Evolutionary conservation across 2,888 invertebrate genomes (phyloP).

Genomic region (Parnassius mnemosyne): DNA sequence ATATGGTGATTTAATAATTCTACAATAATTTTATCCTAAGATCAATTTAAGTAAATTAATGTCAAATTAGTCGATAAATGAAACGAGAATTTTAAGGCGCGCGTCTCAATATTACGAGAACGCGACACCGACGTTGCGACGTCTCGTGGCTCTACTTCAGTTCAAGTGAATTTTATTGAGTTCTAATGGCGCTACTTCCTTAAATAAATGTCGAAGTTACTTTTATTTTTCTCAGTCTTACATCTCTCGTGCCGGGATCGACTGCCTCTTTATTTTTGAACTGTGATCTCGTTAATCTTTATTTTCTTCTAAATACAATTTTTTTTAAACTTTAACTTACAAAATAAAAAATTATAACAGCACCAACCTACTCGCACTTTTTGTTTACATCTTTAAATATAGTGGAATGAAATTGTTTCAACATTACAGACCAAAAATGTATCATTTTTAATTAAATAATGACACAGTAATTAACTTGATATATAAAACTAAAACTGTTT

Average conservation of each 20-base stretch:
- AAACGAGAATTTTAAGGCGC: slow-evolving; percentile 37
- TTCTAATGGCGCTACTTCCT: slow-evolving; percentile 40
- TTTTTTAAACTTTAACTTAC: neutral
- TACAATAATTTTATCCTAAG: too few relatives aligned
- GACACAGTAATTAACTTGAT: too few relatives aligned
- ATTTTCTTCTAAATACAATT: neutral
- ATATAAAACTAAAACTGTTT: too few relatives aligned
- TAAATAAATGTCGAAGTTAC: slow-evolving; percentile 36
- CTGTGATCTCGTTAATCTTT: too few relatives aligned
- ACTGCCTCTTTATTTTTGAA: too few relatives aligned
- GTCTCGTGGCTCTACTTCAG: slow-evolving; percentile 31
- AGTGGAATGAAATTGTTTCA: too few relatives aligned
- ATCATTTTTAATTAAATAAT: too few relatives aligned
- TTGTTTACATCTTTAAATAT: too few relatives aligned
- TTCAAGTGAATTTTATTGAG: slow-evolving; percentile 56
- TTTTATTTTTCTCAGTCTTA: slow-evolving; percentile 25
- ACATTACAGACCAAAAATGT: too few relatives aligned
- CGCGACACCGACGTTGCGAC: slow-evolving; percentile 38
- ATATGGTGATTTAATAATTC: too few relatives aligned
- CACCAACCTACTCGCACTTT: too few relatives aligned
- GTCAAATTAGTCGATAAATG: slow-evolving; percentile 32
- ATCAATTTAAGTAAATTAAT: too few relatives aligned
- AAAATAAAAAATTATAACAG: neutral
- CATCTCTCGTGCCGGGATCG: slow-evolving; percentile 1
- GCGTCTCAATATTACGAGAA: slow-evolving; percentile 49